These are phyloP conservation scores for Drosophila parabipectinata DNA, from an alignment of 1,140 invertebrate genomes.

Conservation along the genomic window DNA sequence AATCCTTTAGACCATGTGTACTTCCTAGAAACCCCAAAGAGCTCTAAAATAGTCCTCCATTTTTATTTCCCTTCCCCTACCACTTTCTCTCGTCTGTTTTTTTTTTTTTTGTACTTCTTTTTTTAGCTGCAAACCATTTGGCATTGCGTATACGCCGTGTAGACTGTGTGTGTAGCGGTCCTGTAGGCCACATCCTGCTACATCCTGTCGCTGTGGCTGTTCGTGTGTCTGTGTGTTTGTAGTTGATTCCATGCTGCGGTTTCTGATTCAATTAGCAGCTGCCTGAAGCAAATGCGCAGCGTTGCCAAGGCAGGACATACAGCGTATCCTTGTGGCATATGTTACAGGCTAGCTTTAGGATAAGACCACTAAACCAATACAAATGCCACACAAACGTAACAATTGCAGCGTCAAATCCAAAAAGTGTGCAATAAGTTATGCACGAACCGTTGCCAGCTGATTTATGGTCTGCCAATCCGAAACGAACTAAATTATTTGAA, in stretches of 20 bases:
- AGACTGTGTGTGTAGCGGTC: not conserved
- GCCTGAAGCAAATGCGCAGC: slow-evolving; percentile 6
- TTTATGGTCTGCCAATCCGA: slow-evolving; percentile 16
- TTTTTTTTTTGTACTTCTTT: not conserved
- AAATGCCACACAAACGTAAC: slow-evolving; percentile 30
- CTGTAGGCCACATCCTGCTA: not conserved
- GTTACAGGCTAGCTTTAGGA: slow-evolving; percentile 17
- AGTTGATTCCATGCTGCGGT: slow-evolving; percentile 44
- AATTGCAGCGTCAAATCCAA: slow-evolving; percentile 21
- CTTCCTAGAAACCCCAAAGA: not conserved
- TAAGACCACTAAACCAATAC: slow-evolving; percentile 21
- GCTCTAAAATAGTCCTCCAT: slow-evolving; percentile 25
- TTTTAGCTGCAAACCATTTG: slow-evolving; percentile 3
- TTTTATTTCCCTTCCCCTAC: not conserved
- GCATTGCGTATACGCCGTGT: slow-evolving; percentile 30
- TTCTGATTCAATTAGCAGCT: slow-evolving; percentile 53
- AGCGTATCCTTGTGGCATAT: slow-evolving; percentile 25
- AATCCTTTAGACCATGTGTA: slow-evolving; percentile 19
- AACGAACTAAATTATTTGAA: slow-evolving; percentile 1
- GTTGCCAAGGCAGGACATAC: not conserved
- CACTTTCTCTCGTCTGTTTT: not conserved
- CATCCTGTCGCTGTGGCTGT: slow-evolving; percentile 4
- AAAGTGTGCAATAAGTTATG: slow-evolving; percentile 42
- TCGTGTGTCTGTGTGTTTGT: slow-evolving; percentile 9
- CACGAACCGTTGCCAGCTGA: slow-evolving; percentile 11